Evolutionary conservation across 1,140 invertebrate species (phyloP).

Genomic region (Leptopilina clavipes): DNA sequence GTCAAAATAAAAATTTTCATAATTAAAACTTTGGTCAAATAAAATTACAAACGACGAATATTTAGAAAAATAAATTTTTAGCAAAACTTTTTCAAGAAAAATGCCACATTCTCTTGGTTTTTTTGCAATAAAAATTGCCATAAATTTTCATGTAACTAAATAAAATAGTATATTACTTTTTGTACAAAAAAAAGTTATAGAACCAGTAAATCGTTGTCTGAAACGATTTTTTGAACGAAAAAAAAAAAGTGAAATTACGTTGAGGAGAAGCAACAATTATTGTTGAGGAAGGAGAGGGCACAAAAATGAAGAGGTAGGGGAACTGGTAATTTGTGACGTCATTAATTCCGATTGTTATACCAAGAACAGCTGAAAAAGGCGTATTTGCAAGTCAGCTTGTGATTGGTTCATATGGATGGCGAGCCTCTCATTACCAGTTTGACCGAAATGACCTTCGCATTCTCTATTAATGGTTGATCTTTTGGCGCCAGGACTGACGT

Average conservation of each 20-base stretch:
- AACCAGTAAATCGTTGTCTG: no score
- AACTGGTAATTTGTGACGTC: slow-evolving; percentile 21
- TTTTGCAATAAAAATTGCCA: no score
- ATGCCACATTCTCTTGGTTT: no score
- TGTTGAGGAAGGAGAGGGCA: neutral
- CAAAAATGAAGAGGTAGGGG: neutral
- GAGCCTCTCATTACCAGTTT: slow-evolving; percentile 57
- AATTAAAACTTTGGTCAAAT: no score
- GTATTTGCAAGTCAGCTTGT: neutral
- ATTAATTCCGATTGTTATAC: slow-evolving; percentile 3
- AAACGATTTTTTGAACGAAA: neutral
- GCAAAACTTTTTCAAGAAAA: no score
- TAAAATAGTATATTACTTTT: no score
- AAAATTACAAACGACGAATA: no score
- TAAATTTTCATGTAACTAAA: no score
- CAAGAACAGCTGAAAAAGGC: slow-evolving; percentile 31
- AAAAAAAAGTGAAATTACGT: neutral
- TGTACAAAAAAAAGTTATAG: no score
- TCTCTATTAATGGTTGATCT: slow-evolving; percentile 42
- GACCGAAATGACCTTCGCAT: slow-evolving; percentile 59
- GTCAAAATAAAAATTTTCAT: no score
- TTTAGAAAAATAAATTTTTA: no score
- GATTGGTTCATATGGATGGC: slow-evolving; percentile 58
- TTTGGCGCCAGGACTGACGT: slow-evolving; percentile 43
- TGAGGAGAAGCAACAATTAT: neutral